phyloP scores from a whole-genome alignment of 2,113 vertebrate genomes.

The Odocoileus virginianus region DNA sequence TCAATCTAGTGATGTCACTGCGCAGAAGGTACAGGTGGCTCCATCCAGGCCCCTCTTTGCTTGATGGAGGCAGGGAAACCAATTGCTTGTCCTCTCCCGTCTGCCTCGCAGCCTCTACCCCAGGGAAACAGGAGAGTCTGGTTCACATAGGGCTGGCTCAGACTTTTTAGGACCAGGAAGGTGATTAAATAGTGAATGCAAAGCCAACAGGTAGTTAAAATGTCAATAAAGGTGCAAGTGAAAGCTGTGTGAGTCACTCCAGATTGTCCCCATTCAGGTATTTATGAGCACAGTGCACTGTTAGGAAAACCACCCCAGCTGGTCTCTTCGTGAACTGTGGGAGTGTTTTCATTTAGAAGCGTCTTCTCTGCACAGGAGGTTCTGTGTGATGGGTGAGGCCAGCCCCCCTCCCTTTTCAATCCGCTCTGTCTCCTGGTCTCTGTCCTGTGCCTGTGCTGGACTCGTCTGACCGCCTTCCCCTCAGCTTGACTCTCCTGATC shows the following conservation, averaged over 20 bases:
- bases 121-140: background rate
- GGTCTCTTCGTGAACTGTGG: background rate
- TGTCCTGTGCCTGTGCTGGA: accelerated
- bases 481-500: background rate
- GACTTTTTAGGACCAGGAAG: background rate
- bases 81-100: background rate
- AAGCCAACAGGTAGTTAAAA: background rate
- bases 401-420: background rate
- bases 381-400: background rate
- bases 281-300: background rate
- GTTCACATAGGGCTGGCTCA: background rate
- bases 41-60: background rate
- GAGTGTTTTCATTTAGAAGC: accelerated
- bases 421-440: background rate
- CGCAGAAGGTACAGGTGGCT: background rate
- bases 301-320: background rate
- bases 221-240: background rate
- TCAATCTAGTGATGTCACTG: accelerated
- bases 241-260: background rate
- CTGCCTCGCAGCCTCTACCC: background rate
- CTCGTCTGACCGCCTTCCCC: background rate
- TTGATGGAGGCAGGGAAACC: accelerated
- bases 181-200: background rate
- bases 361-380: background rate
- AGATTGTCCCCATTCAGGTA: background rate